A percentile compares a stretch with the other conserved stretches of the same genome.
Conservation (phyloP, 2,888 invertebrate species). For the Pyrgus malvae region DNA sequence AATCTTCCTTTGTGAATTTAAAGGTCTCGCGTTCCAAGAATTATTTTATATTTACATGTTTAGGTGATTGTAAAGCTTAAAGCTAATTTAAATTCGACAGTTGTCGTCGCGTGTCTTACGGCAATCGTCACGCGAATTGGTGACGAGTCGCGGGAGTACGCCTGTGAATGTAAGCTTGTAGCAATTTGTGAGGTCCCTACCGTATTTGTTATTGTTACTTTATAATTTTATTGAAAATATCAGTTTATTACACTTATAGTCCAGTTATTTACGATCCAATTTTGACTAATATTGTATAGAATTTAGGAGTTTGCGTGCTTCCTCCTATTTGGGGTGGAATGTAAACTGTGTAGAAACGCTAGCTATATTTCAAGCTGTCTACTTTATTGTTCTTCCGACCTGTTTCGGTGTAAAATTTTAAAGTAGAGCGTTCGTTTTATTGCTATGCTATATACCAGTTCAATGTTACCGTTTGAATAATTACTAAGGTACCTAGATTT, state of each 20-base stretch:
- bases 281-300: not conserved
- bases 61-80: conserved; percentile 44
- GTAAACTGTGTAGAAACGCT: conserved; percentile 4
- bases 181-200: not conserved
- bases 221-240: no score
- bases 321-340: conserved; percentile 14
- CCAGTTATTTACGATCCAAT: no score
- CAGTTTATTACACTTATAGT: no score
- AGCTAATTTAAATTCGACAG: conserved; percentile 54
- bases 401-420: conserved; percentile 1
- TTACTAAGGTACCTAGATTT: no score
- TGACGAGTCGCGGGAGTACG: conserved; percentile 24
- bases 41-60: conserved; percentile 53
- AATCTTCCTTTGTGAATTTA: not conserved
- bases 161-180: conserved; percentile 2
- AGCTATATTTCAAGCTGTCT: not conserved
- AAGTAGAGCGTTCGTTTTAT: not conserved
- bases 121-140: conserved; percentile 48
- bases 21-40: conserved; percentile 30
- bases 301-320: conserved; percentile 7
- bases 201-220: not conserved
- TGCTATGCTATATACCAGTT: not conserved
- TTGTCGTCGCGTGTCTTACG: conserved; percentile 47
- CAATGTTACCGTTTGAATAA: no score
- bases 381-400: conserved; percentile 1